Evolutionary conservation across 2,113 vertebrate species (phyloP).

Genomic region (Phalacrocorax pelagicus): DNA sequence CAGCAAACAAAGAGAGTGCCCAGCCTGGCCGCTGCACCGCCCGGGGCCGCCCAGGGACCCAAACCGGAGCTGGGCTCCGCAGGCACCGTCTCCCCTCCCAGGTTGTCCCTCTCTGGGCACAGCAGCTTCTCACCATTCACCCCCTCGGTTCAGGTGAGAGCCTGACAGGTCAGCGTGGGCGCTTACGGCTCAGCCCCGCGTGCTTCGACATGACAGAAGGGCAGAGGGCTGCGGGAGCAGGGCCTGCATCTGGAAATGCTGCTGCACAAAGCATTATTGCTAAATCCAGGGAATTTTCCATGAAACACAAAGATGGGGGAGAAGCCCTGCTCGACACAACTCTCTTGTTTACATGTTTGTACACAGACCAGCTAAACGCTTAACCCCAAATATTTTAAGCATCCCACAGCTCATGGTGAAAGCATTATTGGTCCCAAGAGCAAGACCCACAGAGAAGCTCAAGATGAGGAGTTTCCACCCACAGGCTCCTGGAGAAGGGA

Average conservation of each 20-base stretch:
- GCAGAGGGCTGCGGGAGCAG: fast-evolving
- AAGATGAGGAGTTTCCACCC: fast-evolving
- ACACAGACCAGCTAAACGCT: background rate
- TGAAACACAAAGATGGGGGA: background rate
- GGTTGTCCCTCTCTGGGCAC: background rate
- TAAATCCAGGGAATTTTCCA: background rate
- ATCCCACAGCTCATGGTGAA: background rate
- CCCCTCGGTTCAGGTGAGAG: background rate
- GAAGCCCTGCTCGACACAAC: background rate
- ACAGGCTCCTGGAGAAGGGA: background rate
- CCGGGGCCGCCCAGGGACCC: no score
- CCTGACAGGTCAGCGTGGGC: fast-evolving
- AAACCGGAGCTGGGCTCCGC: background rate
- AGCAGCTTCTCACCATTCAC: background rate
- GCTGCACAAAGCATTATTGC: background rate
- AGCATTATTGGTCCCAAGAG: fast-evolving
- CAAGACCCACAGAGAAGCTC: background rate
- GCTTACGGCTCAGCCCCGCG: background rate
- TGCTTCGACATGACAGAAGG: fast-evolving
- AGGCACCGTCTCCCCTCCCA: background rate
- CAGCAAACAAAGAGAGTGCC: background rate
- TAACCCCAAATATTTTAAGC: background rate
- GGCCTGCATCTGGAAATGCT: background rate
- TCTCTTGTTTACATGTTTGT: fast-evolving
- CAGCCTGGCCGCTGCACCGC: background rate